Conservation (phyloP, 2,888 invertebrate genomes). For the Agrotis segetum region DNA sequence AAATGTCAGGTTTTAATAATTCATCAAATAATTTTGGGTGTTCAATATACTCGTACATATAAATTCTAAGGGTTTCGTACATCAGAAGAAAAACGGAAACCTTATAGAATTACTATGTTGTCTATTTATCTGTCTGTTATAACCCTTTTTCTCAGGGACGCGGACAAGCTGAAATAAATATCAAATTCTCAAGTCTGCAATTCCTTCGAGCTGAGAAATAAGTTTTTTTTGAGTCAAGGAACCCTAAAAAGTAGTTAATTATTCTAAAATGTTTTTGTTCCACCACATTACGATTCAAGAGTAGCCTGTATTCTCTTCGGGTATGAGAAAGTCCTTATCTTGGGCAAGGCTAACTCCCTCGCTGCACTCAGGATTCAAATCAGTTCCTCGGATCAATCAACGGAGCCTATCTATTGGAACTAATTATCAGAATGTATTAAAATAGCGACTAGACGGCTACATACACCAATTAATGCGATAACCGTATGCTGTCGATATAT, state of each 20-base stretch:
- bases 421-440: conserved; percentile 24
- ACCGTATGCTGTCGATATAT: conserved; percentile 38
- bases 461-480: conserved; percentile 39
- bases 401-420: background rate
- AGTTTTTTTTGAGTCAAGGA: too few relatives aligned
- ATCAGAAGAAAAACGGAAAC: too few relatives aligned
- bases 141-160: too few relatives aligned
- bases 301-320: background rate
- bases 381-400: conserved; percentile 9
- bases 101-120: too few relatives aligned
- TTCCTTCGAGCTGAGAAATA: too few relatives aligned
- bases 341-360: background rate
- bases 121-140: too few relatives aligned
- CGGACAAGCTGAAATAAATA: too few relatives aligned
- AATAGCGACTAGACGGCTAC: conserved; percentile 22
- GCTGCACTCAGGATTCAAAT: conserved; percentile 9
- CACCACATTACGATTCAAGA: background rate
- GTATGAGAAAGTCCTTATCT: too few relatives aligned
- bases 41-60: background rate
- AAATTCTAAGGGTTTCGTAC: too few relatives aligned
- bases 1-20: conserved; percentile 28
- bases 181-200: too few relatives aligned
- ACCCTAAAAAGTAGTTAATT: too few relatives aligned
- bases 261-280: background rate
- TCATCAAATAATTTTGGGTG: conserved; percentile 9